phyloP scores from a whole-genome alignment of 2,797 vertebrate species.

The Zalophus californianus region DNA sequence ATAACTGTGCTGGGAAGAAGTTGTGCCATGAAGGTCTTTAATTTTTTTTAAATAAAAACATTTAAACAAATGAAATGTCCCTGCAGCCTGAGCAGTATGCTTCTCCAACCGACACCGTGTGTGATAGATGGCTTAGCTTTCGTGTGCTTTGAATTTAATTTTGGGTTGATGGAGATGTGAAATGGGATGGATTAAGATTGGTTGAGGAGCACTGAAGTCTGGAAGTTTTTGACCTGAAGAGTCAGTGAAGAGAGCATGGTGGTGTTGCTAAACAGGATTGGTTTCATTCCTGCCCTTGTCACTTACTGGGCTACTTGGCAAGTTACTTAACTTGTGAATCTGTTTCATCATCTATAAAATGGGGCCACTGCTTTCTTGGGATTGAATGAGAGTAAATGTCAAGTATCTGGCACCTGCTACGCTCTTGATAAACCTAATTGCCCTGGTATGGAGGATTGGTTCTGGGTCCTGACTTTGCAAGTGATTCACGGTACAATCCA shows the following conservation, averaged over 20 bases:
- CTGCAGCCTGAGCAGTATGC: slow-evolving; percentile 75
- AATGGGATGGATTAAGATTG: slow-evolving; percentile 47
- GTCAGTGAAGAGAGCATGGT: neutral
- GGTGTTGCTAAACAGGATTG: neutral
- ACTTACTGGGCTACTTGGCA: neutral
- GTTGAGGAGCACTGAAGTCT: neutral
- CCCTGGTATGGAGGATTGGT: neutral
- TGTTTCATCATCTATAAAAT: neutral
- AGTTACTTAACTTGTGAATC: neutral
- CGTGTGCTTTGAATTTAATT: slow-evolving; percentile 48
- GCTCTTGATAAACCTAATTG: neutral
- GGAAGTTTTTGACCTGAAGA: neutral
- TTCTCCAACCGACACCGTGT: slow-evolving; percentile 79
- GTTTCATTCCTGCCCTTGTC: neutral
- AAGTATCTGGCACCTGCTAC: neutral
- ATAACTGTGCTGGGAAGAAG: slow-evolving; percentile 86
- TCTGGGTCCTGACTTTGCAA: neutral
- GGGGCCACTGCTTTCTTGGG: neutral
- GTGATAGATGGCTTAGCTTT: slow-evolving; percentile 61
- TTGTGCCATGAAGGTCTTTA: slow-evolving; percentile 86
- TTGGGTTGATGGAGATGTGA: slow-evolving; percentile 13
- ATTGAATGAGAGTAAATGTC: slow-evolving; percentile 8
- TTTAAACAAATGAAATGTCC: slow-evolving; percentile 82
- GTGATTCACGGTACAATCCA: neutral
- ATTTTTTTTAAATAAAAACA: slow-evolving; percentile 85